Evolutionary conservation across 2,113 vertebrate genomes (phyloP), one percentile per base, ranked within the genome.

Genomic region (Misgurnus anguillicaudatus): DNA sequence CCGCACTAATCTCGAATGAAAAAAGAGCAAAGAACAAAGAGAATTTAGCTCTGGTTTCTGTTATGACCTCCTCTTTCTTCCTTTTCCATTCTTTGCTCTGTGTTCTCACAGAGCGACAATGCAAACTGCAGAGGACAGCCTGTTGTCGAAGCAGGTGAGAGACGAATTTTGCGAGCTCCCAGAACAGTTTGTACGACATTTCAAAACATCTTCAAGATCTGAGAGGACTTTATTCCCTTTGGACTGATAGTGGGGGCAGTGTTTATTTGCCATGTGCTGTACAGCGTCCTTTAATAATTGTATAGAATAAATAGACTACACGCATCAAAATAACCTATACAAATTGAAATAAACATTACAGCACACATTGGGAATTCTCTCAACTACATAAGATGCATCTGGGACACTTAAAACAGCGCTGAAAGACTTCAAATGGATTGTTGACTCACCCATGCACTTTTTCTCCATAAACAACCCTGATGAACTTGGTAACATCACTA

Each of bases 131-230:
- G 74, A 80, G 51, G 66, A 82, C 73, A 78, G 67, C 78, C 78
- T 80, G 64, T 74, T 78, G 76, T 71, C 51, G 9, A 58, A 48
- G 68, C 63, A 73, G 71, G 74, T 76, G 58, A 67, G 58, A 19
- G 48, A 81, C 55, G 61, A 57, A 17, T 55, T 68, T 65, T 80
- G 68, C 80, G 77, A 48, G 63, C 75, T 82, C 69, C 77, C 61
- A 78, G 60, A 74, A 60, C 74, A 75, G 76, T 83, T 85, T 80
- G 76, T 76, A 78, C 17, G 24, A 75, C 36, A 41, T 84, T 84
- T 86, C 76, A 68, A 88, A 85, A 85, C 78, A 85, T 82, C 80
- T 83, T 68, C 65, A 61, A 82, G 78, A 82, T 84, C 53, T 65
- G 57, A 85, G 62, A 77, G 75, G 65, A 80, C 51, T 42, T 51